Evolutionary conservation across 1,140 invertebrate species (phyloP), one percentile per base, ranked within the genome.

Genomic region (Mamestra configurata): DNA sequence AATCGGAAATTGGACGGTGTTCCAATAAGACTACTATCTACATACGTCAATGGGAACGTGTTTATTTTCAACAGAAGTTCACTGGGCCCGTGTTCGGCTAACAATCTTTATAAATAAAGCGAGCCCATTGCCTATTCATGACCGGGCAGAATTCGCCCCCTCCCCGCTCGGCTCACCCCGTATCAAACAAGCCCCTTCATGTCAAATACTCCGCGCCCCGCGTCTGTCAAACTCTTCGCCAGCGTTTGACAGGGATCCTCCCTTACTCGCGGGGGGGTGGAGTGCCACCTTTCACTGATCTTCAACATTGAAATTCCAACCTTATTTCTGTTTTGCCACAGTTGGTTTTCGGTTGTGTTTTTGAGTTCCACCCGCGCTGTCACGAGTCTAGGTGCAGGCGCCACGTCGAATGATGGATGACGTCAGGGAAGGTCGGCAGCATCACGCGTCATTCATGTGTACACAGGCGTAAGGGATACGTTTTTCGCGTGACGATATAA

Each of bases 181-280:
- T 94, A 95, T 94, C 93, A 95, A 94, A 93, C 93, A 94, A 93
- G 93, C 93, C 93, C 93, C 93, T 94, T 94, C 93, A 95, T 93
- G 93, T 95, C 93, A 95, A 95, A 95, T 92, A 94, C 93, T 95
- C 92, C 92, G 89, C 92, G 89, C 93, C 92, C 93, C 92, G 92
- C 92, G 92, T 93, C 93, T 95, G 93, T 95, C 93, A 95, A 95
- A 95, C 93, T 95, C 93, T 95, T 94, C 93, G 91, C 89, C 92
- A 94, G 89, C 90, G 92, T 95, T 95, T 95, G 93, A 95, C 93
- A 95, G 90, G 92, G 92, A 93, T 93, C 92, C 92, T 92, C 93
- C 93, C 93, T 91, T 87, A 87, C 89, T 84, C 86, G 90, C 88
- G 90, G 89, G 92, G 90, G 84, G 91, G 90, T 91, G 86, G 89